These are phyloP conservation scores for Gymnocephalus cernua DNA, from an alignment of 2,113 vertebrate genomes.

Conservation along the genomic window DNA sequence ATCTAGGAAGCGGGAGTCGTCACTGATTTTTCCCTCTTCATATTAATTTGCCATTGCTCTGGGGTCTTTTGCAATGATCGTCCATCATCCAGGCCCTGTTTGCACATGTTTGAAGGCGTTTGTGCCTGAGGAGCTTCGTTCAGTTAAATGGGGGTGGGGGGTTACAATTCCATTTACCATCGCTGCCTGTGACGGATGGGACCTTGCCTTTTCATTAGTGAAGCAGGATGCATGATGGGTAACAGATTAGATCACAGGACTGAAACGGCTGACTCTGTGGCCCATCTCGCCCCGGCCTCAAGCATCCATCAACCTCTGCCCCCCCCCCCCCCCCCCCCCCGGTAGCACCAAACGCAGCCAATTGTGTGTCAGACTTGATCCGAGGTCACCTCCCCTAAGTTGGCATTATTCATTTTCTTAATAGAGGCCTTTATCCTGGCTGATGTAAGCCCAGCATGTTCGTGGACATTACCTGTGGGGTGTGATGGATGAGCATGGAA, in stretches of 20 bases:
- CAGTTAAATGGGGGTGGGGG: slow-evolving; percentile 8
- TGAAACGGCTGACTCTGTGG: slow-evolving; percentile 70
- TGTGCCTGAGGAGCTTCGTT: slow-evolving; percentile 53
- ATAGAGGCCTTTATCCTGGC: slow-evolving; percentile 76
- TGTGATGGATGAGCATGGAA: slow-evolving; percentile 62
- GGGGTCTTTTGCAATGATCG: slow-evolving; percentile 49
- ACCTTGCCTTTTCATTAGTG: slow-evolving; percentile 82
- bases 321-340: background rate
- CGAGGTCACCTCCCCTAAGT: slow-evolving; percentile 65
- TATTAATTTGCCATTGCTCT: slow-evolving; percentile 70
- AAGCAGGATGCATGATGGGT: slow-evolving; percentile 81
- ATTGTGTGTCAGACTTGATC: slow-evolving; percentile 34
- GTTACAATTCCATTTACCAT: slow-evolving; percentile 79
- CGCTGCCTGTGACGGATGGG: slow-evolving; percentile 72
- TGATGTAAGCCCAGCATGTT: slow-evolving; percentile 63
- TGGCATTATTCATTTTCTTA: slow-evolving; percentile 75
- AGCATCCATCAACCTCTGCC: slow-evolving; percentile 61
- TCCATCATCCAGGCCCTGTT: slow-evolving; percentile 66
- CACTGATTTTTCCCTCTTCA: slow-evolving; percentile 52
- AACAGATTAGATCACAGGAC: slow-evolving; percentile 80
- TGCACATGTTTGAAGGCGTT: slow-evolving; percentile 50
- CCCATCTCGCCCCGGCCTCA: slow-evolving; percentile 61
- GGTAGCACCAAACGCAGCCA: slow-evolving; percentile 43
- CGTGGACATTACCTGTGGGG: slow-evolving; percentile 52
- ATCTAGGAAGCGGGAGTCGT: slow-evolving; percentile 8